Conservation (phyloP, 2,113 vertebrate species). For the Gymnocephalus cernua region DNA sequence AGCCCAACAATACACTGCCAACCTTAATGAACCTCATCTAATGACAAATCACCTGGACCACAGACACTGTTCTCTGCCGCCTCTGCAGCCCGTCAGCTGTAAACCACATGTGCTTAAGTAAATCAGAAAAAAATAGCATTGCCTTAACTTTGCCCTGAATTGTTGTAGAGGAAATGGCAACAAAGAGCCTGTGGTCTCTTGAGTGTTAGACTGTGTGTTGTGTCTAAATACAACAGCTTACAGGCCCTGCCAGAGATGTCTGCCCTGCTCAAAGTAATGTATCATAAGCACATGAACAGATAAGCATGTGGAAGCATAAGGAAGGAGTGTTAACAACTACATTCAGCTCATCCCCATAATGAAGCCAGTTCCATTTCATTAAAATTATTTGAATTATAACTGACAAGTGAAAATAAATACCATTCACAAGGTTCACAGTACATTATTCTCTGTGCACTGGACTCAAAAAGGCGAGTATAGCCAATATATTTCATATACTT, state of each 20-base stretch:
- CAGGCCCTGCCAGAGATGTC: conserved; percentile 53
- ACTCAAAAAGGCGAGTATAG: conserved; percentile 32
- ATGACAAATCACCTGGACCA: conserved; percentile 77
- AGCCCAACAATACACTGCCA: conserved; percentile 59
- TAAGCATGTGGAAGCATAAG: conserved; percentile 39
- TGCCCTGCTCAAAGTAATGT: conserved; percentile 49
- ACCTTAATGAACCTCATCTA: conserved; percentile 71
- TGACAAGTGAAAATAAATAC: conserved; percentile 8
- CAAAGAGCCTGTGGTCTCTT: conserved; percentile 63
- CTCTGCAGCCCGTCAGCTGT: conserved; percentile 62
- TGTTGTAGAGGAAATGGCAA: conserved; percentile 60
- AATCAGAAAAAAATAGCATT: conserved; percentile 49
- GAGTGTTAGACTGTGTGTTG: conserved; percentile 54
- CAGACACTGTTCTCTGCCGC: conserved; percentile 56
- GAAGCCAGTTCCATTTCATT: neutral
- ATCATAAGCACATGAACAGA: conserved; percentile 58
- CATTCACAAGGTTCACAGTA: neutral
- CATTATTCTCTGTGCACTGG: conserved; percentile 5
- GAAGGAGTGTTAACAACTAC: conserved; percentile 18
- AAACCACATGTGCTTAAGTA: conserved; percentile 59
- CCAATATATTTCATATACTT: conserved; percentile 36
- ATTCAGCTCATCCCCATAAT: conserved; percentile 23
- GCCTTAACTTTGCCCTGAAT: conserved; percentile 61
- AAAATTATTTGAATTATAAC: conserved; percentile 7
- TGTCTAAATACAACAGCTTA: conserved; percentile 68